phyloP scores from a whole-genome alignment of 2,113 vertebrate species.

The Gopherus evgoodei region DNA sequence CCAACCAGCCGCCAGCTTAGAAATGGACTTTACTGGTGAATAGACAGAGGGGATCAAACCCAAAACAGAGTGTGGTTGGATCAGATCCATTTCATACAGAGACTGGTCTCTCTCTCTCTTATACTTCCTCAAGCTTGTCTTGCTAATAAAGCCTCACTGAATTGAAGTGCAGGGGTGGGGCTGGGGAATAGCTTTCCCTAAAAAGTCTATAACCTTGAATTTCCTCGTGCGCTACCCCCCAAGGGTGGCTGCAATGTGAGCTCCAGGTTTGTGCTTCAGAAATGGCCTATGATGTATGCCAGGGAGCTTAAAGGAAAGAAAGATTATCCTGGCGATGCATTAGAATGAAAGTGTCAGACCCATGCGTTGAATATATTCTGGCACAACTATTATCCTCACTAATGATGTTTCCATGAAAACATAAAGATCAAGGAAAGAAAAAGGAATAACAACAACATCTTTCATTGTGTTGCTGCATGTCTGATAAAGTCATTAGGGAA shows the following conservation, averaged over 20 bases:
- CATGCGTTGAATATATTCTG: slow-evolving; percentile 59
- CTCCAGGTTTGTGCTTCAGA: background rate
- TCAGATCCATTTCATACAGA: background rate
- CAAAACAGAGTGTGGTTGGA: background rate
- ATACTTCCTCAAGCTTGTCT: background rate
- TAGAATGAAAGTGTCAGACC: slow-evolving; percentile 39
- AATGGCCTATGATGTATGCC: background rate
- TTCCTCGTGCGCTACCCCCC: fast-evolving
- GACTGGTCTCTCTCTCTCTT: background rate
- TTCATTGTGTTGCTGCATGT: slow-evolving; percentile 68
- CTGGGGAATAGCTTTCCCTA: background rate
- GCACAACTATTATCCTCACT: slow-evolving; percentile 50
- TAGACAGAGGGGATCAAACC: background rate
- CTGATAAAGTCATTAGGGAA: slow-evolving; percentile 75
- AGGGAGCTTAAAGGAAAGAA: background rate
- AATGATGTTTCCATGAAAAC: slow-evolving; percentile 58
- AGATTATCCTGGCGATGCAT: background rate
- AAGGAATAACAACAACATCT: slow-evolving; percentile 65
- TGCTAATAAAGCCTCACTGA: background rate
- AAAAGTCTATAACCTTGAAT: background rate
- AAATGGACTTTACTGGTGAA: background rate
- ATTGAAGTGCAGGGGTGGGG: background rate
- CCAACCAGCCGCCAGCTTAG: background rate
- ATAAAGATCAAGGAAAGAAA: slow-evolving; percentile 63
- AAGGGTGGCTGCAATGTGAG: background rate